Evolutionary conservation across 1,140 invertebrate genomes (phyloP).

Genomic region (Nasonia giraulti): DNA sequence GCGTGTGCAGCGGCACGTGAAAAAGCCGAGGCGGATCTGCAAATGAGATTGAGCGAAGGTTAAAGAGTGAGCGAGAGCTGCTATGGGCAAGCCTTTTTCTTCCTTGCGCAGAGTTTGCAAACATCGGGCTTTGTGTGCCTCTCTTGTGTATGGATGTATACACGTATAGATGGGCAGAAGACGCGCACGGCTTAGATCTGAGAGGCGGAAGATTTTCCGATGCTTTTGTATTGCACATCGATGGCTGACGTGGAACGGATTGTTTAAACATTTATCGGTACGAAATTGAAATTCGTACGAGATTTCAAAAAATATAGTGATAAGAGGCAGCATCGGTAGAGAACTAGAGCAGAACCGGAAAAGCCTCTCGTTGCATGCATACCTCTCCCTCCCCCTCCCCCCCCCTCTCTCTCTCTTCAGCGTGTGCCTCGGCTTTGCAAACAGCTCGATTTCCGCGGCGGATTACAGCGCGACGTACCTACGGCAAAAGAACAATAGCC

Average conservation of each 20-base stretch:
- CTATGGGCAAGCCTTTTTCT: slow-evolving; percentile 16
- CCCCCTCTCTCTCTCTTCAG: too few relatives aligned
- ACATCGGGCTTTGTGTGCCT: slow-evolving; percentile 37
- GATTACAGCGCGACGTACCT: background rate
- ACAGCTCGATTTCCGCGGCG: background rate
- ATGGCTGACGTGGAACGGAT: too few relatives aligned
- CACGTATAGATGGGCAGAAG: too few relatives aligned
- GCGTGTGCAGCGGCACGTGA: slow-evolving; percentile 11
- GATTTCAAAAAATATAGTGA: background rate
- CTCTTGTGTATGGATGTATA: background rate
- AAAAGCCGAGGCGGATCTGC: slow-evolving; percentile 20
- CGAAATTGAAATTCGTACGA: too few relatives aligned
- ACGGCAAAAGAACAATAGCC: background rate
- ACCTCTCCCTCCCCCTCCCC: too few relatives aligned
- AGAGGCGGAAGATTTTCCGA: background rate
- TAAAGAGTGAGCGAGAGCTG: background rate
- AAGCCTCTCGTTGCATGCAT: background rate
- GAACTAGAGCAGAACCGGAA: too few relatives aligned
- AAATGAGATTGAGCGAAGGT: slow-evolving; percentile 28
- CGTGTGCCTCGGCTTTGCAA: background rate
- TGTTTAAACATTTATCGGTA: too few relatives aligned
- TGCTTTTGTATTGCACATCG: background rate
- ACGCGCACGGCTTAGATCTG: background rate
- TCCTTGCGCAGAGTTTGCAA: slow-evolving; percentile 39
- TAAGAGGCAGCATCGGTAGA: background rate